These are phyloP conservation scores for Mamestra brassicae DNA, from an alignment of 2,888 invertebrate genomes.

Conservation along the genomic window DNA sequence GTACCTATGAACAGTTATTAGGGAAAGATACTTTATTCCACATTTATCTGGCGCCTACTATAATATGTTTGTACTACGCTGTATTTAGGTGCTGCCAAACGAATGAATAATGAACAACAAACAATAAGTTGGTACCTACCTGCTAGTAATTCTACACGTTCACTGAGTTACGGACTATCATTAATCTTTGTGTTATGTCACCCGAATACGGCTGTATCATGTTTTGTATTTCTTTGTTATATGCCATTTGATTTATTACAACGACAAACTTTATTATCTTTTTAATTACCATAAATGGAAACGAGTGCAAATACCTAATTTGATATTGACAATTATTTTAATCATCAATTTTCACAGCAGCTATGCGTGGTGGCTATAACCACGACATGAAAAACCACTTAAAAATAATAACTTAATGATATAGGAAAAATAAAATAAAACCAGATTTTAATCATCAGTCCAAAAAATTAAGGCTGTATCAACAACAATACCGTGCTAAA, in stretches of 20 bases:
- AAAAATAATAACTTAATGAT: conserved; percentile 24
- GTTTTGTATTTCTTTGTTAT: background rate
- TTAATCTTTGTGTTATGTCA: conserved; percentile 35
- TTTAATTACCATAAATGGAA: background rate
- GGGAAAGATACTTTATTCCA: too few species aligned
- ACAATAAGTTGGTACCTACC: background rate
- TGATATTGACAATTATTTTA: background rate
- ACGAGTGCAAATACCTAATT: background rate
- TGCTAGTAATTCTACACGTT: background rate
- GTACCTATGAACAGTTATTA: too few species aligned
- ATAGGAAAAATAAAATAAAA: conserved; percentile 38
- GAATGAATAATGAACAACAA: background rate
- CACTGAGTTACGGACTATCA: conserved; percentile 21
- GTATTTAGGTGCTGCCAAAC: background rate
- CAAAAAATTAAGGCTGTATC: conserved; percentile 24
- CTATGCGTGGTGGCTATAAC: too few species aligned
- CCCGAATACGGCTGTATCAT: background rate
- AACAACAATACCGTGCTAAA: conserved; percentile 24
- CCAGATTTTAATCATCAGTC: conserved; percentile 25
- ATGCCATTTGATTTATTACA: conserved; percentile 2
- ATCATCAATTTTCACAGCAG: background rate
- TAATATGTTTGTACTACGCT: too few species aligned
- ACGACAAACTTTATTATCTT: conserved; percentile 1
- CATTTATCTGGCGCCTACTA: too few species aligned
- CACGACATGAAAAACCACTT: background rate